phyloP scores from a whole-genome alignment of 2,888 invertebrate genomes.

The Drosophila lacicola region DNA sequence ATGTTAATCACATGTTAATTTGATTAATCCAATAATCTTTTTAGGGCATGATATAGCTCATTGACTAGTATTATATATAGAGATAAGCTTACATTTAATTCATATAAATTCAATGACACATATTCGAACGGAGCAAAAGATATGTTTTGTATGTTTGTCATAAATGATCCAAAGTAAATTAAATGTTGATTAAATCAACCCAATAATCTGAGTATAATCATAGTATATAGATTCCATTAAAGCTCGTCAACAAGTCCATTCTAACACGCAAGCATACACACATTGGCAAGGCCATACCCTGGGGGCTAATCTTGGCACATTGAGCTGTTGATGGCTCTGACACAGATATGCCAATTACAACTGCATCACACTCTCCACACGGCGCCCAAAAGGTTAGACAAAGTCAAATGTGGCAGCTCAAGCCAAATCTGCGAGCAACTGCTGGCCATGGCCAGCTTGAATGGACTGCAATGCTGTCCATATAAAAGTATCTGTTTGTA shows the following conservation, averaged over 20 bases:
- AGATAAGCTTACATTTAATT: neutral
- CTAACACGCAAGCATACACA: conserved; percentile 7
- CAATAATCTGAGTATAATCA: conserved; percentile 27
- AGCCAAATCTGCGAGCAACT: conserved; percentile 27
- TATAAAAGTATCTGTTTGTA: conserved; percentile 29
- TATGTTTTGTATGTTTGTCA: too few species aligned
- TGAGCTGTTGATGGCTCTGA: conserved; percentile 50
- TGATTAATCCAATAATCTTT: conserved; percentile 23
- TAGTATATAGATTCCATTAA: conserved; percentile 17
- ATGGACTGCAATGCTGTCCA: conserved; percentile 47
- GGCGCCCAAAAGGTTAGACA: conserved; percentile 52
- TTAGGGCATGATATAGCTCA: neutral
- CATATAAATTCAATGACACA: neutral
- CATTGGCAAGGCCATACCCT: conserved; percentile 32
- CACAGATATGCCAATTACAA: conserved; percentile 73
- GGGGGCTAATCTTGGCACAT: conserved; percentile 45
- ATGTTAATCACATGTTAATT: conserved; percentile 1
- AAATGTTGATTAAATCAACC: conserved; percentile 14
- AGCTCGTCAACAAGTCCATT: conserved; percentile 29
- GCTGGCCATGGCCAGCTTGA: conserved; percentile 57
- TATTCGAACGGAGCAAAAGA: neutral
- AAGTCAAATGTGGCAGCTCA: conserved; percentile 60
- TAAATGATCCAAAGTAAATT: conserved; percentile 10
- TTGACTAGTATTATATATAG: neutral
- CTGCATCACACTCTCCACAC: conserved; percentile 40